Percentiles rank a stretch among this genome's conserved stretches.
Evolutionary conservation across 2,113 vertebrate genomes (phyloP).

Genomic region (Haemorhous mexicanus): DNA sequence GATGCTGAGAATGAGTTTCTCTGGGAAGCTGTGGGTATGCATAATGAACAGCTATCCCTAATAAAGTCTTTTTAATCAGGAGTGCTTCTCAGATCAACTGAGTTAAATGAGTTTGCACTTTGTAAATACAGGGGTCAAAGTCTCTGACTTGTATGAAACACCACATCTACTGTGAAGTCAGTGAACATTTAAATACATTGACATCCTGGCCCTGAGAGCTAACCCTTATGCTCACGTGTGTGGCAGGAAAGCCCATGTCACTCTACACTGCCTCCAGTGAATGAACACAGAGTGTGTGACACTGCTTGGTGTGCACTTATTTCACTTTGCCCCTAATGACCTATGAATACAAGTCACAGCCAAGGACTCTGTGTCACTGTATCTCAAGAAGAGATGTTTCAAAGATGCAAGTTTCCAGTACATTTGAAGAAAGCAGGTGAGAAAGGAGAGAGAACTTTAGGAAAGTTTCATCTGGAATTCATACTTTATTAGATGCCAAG

Average conservation of each 20-base stretch:
- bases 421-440: background rate
- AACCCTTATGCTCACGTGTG: background rate
- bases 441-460: background rate
- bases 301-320: background rate
- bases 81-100: slow-evolving; percentile 3
- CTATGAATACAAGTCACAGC: background rate
- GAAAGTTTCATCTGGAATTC: background rate
- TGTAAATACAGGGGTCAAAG: background rate
- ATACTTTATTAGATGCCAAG: background rate
- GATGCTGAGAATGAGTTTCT: slow-evolving; percentile 13
- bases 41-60: slow-evolving; percentile 40
- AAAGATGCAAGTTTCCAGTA: background rate
- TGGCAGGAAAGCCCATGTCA: background rate
- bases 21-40: slow-evolving; percentile 21
- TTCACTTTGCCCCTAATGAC: background rate
- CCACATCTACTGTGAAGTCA: background rate
- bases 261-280: background rate
- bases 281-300: background rate
- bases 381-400: background rate
- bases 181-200: background rate
- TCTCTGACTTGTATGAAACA: background rate
- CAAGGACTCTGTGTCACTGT: background rate
- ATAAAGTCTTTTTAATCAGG: slow-evolving; percentile 17
- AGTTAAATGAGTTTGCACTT: slow-evolving; percentile 23
- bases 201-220: background rate